Evolutionary conservation across 2,888 invertebrate species (phyloP).

Genomic region (Harpalus rubripes): DNA sequence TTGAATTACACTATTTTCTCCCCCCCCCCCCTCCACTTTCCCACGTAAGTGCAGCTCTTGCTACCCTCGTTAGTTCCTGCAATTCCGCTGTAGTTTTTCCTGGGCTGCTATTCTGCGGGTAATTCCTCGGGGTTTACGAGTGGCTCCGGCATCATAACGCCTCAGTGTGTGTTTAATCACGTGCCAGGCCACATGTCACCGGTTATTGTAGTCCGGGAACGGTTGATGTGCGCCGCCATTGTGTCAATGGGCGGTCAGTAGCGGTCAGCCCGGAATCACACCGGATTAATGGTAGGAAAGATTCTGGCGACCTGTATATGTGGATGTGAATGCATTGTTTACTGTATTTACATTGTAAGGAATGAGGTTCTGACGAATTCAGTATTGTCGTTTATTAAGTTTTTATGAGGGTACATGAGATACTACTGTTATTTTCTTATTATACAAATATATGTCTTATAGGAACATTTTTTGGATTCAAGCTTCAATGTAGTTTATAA

Average conservation of each 20-base stretch:
- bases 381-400: too few species aligned
- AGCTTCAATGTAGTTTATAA: too few species aligned
- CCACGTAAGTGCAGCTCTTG: too few species aligned
- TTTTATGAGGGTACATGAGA: too few species aligned
- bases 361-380: too few species aligned
- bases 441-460: too few species aligned
- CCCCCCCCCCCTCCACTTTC: too few species aligned
- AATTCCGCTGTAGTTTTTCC: neutral
- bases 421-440: too few species aligned
- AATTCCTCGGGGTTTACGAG: neutral
- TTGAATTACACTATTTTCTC: too few species aligned
- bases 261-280: slow-evolving; percentile 8
- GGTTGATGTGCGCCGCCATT: slow-evolving; percentile 13
- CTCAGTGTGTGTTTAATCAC: slow-evolving; percentile 57
- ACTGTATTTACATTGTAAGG: too few species aligned
- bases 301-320: neutral
- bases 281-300: neutral
- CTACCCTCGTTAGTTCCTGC: neutral
- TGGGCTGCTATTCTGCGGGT: neutral
- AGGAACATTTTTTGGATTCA: too few species aligned
- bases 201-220: slow-evolving; percentile 57
- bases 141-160: neutral
- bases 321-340: neutral
- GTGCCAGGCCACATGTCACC: slow-evolving; percentile 58
- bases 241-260: slow-evolving; percentile 30